Evolutionary conservation across 2,113 vertebrate species (phyloP).

Genomic region (Corythornis vintsioides): DNA sequence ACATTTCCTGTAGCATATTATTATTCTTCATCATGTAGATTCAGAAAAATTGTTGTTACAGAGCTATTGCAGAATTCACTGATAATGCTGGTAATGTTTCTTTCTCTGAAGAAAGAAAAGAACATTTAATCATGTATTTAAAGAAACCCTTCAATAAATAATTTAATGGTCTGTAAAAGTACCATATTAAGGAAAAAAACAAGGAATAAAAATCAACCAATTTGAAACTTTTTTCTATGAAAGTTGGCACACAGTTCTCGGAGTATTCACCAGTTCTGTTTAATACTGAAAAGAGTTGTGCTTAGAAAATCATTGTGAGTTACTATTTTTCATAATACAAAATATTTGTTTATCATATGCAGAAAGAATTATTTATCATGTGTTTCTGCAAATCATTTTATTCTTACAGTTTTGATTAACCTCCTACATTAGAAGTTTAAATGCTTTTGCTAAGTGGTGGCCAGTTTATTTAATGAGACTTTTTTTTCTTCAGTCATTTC

Average conservation of each 20-base stretch:
- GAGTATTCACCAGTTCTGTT: not conserved
- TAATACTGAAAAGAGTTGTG: not conserved
- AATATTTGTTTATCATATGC: not conserved
- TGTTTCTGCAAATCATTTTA: not conserved
- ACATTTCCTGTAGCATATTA: not conserved
- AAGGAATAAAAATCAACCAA: not conserved
- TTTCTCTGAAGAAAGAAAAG: not conserved
- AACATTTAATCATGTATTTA: not conserved
- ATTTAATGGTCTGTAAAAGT: not conserved
- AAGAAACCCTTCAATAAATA: not conserved
- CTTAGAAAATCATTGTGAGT: not conserved
- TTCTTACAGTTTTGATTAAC: not conserved
- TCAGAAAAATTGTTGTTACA: not conserved
- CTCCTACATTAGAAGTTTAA: not conserved
- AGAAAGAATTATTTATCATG: not conserved
- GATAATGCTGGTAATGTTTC: not conserved
- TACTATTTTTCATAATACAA: not conserved
- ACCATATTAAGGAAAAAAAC: not conserved
- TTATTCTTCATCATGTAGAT: slow-evolving; percentile 5
- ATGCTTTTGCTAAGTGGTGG: not conserved
- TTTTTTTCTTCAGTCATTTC: not conserved
- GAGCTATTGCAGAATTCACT: not conserved
- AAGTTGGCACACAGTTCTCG: not conserved
- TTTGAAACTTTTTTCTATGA: not conserved
- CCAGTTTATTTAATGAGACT: not conserved